Evolutionary conservation across 2,888 invertebrate species (phyloP).

Genomic region (Apamea monoglypha): DNA sequence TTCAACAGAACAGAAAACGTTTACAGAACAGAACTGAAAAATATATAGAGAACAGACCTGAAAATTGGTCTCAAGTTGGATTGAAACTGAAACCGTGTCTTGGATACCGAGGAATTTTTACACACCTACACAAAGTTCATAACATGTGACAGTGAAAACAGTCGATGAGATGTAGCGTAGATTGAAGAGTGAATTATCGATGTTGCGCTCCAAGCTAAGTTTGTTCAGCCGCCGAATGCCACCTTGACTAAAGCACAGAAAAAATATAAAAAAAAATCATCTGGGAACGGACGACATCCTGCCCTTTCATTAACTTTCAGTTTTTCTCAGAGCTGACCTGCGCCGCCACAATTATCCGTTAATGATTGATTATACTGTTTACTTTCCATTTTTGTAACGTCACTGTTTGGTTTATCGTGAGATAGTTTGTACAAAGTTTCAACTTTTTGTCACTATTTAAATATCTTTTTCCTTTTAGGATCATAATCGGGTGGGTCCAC

Average conservation of each 20-base stretch:
- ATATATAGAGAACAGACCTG: not conserved
- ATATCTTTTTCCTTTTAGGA: slow-evolving; percentile 58
- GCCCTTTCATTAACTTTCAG: slow-evolving; percentile 82
- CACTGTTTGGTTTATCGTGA: slow-evolving; percentile 79
- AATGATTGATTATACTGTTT: slow-evolving; percentile 88
- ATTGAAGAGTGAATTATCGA: slow-evolving; percentile 88
- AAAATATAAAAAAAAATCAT: slow-evolving; percentile 76
- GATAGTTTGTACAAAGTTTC: slow-evolving; percentile 63
- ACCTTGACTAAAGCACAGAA: slow-evolving; percentile 77
- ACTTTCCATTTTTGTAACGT: slow-evolving; percentile 81
- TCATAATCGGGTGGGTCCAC: slow-evolving; percentile 61
- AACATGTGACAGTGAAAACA: slow-evolving; percentile 78
- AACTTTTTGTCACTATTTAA: slow-evolving; percentile 56
- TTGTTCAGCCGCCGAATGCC: slow-evolving; percentile 84
- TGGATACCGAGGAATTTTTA: not conserved
- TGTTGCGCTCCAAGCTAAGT: slow-evolving; percentile 85
- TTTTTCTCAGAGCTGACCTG: slow-evolving; percentile 75
- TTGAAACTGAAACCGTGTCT: not conserved
- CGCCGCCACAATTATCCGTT: slow-evolving; percentile 80
- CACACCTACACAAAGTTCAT: not conserved
- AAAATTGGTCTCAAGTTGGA: not conserved
- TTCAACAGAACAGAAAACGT: not conserved
- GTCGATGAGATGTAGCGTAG: slow-evolving; percentile 74
- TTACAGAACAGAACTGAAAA: not conserved
- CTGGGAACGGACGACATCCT: slow-evolving; percentile 84